phyloP scores from a whole-genome alignment of 1,140 invertebrate genomes.

The Gerris buenoi region DNA sequence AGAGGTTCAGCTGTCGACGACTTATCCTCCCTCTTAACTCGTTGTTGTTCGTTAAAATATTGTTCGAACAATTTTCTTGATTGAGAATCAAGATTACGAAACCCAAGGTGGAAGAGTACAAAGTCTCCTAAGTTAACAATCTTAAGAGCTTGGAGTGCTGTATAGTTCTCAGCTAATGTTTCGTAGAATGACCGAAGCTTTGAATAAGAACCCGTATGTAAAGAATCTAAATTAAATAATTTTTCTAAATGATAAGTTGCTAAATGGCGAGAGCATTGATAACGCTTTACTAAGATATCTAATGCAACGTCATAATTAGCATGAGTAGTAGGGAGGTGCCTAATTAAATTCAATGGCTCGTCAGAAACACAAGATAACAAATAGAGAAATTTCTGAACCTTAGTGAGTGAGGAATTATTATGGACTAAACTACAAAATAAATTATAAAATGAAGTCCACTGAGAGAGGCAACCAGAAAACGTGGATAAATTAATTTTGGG shows the following conservation, averaged over 20 bases:
- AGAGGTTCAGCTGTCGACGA: neutral
- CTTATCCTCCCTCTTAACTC: neutral
- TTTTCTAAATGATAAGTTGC: neutral
- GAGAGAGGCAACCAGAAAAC: neutral
- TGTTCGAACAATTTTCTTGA: neutral
- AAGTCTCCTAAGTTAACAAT: neutral
- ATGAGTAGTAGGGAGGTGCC: neutral
- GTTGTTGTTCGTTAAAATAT: neutral
- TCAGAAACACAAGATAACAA: neutral
- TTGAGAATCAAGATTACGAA: neutral
- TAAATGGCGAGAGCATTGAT: neutral
- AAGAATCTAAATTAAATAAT: neutral
- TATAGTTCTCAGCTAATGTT: neutral
- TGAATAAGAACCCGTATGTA: neutral
- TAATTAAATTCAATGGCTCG: neutral
- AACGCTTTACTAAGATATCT: neutral
- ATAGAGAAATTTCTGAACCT: neutral
- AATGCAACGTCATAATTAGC: neutral
- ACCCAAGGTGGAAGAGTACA: neutral
- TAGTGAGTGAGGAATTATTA: neutral
- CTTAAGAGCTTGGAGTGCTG: neutral
- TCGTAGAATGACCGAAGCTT: neutral
- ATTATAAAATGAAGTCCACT: neutral
- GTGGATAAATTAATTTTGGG: neutral
- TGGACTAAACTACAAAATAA: neutral